Evolutionary conservation across 2,797 vertebrate genomes (phyloP).

Genomic region (Hypotaenidia okinawae): DNA sequence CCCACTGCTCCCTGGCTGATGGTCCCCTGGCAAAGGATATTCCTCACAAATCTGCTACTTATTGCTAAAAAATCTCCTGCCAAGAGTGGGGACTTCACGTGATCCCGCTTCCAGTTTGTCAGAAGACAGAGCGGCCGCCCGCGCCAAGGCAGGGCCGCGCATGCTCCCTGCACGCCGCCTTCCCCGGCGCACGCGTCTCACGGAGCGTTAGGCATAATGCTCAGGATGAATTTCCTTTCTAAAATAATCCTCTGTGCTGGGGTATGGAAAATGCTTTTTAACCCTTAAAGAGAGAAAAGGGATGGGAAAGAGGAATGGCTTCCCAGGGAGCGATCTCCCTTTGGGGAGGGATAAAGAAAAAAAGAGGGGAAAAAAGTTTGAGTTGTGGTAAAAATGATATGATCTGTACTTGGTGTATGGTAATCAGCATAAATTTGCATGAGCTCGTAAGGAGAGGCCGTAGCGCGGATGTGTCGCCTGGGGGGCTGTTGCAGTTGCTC

Average conservation of each 20-base stretch:
- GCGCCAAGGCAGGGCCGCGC: background rate
- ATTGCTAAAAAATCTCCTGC: constrained; percentile 49
- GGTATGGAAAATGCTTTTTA: background rate
- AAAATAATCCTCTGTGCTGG: background rate
- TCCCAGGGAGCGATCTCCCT: background rate
- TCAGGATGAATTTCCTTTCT: background rate
- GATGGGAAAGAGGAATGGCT: background rate
- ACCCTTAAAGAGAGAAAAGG: background rate
- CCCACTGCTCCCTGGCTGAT: constrained; percentile 46
- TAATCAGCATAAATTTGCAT: background rate
- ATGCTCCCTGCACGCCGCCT: accelerated
- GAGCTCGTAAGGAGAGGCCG: background rate
- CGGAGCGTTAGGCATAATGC: background rate
- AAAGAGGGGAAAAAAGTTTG: background rate
- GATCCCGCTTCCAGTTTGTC: constrained; percentile 38
- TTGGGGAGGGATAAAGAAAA: background rate
- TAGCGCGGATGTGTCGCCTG: background rate
- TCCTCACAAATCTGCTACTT: constrained; percentile 64
- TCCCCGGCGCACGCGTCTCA: background rate
- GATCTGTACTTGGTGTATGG: background rate
- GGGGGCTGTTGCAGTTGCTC: background rate
- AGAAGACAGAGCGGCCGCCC: background rate
- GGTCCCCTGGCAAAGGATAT: constrained; percentile 59
- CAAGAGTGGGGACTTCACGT: constrained; percentile 18
- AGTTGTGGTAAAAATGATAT: background rate